Evolutionary conservation across 2,797 vertebrate genomes (phyloP).

Genomic region (Cetoscarus ocellatus): DNA sequence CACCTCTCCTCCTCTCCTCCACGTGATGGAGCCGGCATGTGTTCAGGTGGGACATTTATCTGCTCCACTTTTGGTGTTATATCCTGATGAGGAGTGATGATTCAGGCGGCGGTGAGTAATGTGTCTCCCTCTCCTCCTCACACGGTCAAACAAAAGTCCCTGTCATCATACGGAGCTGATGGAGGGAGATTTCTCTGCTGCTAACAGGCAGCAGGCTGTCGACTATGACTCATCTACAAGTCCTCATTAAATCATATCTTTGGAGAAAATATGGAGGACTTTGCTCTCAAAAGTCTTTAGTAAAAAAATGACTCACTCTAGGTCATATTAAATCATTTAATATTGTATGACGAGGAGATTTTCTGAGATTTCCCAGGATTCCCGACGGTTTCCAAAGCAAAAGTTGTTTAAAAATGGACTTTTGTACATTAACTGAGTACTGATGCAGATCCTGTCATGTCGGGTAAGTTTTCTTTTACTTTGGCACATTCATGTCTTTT

Average conservation of each 20-base stretch:
- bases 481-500: too few relatives aligned
- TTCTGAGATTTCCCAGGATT: too few relatives aligned
- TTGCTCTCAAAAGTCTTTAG: too few relatives aligned
- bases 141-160: constrained; percentile 8
- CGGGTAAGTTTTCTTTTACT: too few relatives aligned
- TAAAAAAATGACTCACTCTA: too few relatives aligned
- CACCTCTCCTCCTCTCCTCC: neutral
- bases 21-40: neutral
- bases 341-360: too few relatives aligned
- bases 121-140: neutral
- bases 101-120: constrained; percentile 16
- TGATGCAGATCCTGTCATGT: too few relatives aligned
- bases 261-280: too few relatives aligned
- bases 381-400: too few relatives aligned
- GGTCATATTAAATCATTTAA: too few relatives aligned
- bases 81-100: constrained; percentile 14
- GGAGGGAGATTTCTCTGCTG: constrained; percentile 12
- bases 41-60: neutral
- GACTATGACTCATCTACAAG: neutral
- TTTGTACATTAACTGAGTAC: too few relatives aligned
- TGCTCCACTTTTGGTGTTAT: neutral
- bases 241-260: neutral
- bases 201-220: constrained; percentile 1
- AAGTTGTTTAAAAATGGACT: too few relatives aligned
- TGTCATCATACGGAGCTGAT: constrained; percentile 13